A percentile compares a stretch with the other conserved stretches of the same genome.
These are phyloP conservation scores for Acleris holmiana DNA, from an alignment of 2,888 invertebrate species.

Conservation along the genomic window DNA sequence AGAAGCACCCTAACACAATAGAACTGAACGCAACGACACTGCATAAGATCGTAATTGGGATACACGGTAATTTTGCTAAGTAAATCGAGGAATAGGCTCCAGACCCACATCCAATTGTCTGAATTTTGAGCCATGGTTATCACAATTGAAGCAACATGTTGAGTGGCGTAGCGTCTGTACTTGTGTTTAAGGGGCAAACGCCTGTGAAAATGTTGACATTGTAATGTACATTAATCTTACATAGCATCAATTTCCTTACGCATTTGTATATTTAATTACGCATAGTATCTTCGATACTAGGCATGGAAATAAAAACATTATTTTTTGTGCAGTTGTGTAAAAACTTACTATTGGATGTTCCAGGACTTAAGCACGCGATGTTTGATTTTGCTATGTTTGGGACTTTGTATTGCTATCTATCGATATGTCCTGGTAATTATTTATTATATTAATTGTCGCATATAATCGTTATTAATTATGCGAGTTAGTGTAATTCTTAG, in stretches of 20 bases:
- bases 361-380: constrained; percentile 26
- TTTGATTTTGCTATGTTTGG: constrained; percentile 24
- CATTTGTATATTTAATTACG: constrained; percentile 14
- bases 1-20: no score
- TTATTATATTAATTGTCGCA: constrained; percentile 35
- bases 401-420: constrained; percentile 12
- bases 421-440: constrained; percentile 12
- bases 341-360: background rate
- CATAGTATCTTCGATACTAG: background rate
- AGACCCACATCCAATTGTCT: no score
- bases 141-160: constrained; percentile 8
- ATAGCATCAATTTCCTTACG: constrained; percentile 20
- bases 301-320: background rate
- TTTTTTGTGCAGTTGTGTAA: background rate
- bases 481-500: constrained; percentile 28
- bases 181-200: background rate
- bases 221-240: constrained; percentile 24
- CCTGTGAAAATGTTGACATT: constrained; percentile 28
- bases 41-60: no score
- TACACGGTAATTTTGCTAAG: no score
- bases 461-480: constrained; percentile 29
- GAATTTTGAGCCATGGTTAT: no score
- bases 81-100: no score
- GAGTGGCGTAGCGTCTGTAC: constrained; percentile 6
- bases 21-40: no score